Conservation (phyloP, 2,797 vertebrate species). For the Gephyroberyx darwinii region DNA sequence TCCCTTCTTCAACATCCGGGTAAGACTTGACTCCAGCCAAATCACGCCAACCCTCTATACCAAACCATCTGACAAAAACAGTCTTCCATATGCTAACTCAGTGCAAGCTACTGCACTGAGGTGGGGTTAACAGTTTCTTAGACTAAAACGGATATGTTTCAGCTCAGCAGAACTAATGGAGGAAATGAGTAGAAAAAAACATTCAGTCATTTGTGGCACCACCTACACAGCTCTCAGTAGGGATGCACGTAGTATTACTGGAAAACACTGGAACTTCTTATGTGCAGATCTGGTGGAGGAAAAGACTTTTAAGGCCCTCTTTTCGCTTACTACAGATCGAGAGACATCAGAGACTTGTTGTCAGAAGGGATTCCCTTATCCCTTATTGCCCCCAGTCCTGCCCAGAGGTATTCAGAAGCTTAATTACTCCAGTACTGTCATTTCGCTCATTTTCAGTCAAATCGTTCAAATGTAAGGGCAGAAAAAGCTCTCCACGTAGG, state of each 20-base stretch:
- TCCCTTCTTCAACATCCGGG: background rate
- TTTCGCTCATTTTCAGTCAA: too few species aligned
- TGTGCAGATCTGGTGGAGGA: slow-evolving; percentile 30
- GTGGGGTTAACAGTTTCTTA: too few species aligned
- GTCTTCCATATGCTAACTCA: background rate
- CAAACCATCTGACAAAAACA: background rate
- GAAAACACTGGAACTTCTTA: slow-evolving; percentile 50
- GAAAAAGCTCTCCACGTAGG: too few species aligned
- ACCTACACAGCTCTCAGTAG: slow-evolving; percentile 55
- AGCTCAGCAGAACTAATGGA: background rate
- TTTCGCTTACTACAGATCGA: slow-evolving; percentile 12
- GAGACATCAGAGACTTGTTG: slow-evolving; percentile 16
- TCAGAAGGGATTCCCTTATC: background rate
- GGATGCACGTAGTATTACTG: slow-evolving; percentile 46
- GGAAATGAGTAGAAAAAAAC: slow-evolving; percentile 28
- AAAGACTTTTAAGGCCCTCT: slow-evolving; percentile 25
- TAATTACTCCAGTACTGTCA: too few species aligned
- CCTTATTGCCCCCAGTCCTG: too few species aligned
- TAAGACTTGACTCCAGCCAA: background rate
- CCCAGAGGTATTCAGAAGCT: too few species aligned
- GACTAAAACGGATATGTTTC: background rate
- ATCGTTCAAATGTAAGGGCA: too few species aligned
- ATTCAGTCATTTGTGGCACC: slow-evolving; percentile 53
- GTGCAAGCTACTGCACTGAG: background rate
- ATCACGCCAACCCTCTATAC: background rate